Evolutionary conservation across 2,888 invertebrate genomes (phyloP), one percentile per base, ranked within the genome.

Genomic region (Auanema sp.): DNA sequence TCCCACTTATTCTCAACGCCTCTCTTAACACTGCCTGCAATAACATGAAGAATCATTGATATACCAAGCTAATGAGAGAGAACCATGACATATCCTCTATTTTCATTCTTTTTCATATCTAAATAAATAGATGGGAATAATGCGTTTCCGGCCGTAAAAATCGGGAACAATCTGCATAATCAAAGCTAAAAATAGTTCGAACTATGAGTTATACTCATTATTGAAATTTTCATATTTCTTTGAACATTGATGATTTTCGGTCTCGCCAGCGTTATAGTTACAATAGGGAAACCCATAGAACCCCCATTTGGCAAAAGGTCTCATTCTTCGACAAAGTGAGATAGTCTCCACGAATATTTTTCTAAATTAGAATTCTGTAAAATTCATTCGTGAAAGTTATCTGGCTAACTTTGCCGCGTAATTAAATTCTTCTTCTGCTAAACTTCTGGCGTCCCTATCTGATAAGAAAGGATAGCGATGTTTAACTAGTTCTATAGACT

Each of bases 231-330:
- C 18, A 50, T 40, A 58, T 16, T 58, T 51, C 11, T 42, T 54
- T 12, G 58, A 51, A 40, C 63, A 63, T 5, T 33, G 25, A 21
- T 59, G 47, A 11, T 66, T 65, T 2, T 44, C 44, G n/a, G 43
- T 64, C 33, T 61, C 33, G 6, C 68, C 72, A 14, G 68, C 68
- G 55, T 70, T 58, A 40, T 62, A 63, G 54, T 68, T 68, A 51
- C 75, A 75, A 51, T 72, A 70, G 11, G 75, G 75, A 43, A 72
- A 72, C 10, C 70, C 59, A 65, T 75, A 75, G 52, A 65, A 71
- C 10, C 72, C 71, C 75, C 75, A 75, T 66, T 71, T 67, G 4
- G 75, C 75, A 3, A 62, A 51, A 10, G 75, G 75, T 44, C 75
- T 60, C 24, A 75, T 33, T 10, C 59, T 43, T 58, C 58, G 63